Base-by-base conservation (phyloP, 2,113 vertebrate genomes). In the Tiliqua scincoides region DNA sequence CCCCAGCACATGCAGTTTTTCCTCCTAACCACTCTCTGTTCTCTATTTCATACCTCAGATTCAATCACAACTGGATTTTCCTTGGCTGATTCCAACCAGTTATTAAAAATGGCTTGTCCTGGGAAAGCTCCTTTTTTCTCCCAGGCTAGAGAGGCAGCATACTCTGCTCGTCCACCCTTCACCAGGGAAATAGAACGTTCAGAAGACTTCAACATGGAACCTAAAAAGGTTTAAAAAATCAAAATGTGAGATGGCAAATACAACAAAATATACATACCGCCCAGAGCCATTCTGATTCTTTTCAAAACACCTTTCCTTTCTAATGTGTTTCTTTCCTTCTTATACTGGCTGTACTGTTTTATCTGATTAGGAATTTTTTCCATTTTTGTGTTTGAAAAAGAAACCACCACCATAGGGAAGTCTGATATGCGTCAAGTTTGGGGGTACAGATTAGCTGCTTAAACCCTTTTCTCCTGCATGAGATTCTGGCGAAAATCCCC, bases 71-170 rank as follows among this genome's bases (percentile, higher is more conserved):
- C 80, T 0, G 98, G 99, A 89, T 98, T 98, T 30, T 99, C 98
- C 25, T 97, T 97, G 21, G 97, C 94, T 3, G 98, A 98, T 74
- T 96, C 95, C 59, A 97, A 86, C 98, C 99, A 99, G 72, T 98
- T 85, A 70, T 82, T 94, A 93, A 96, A 98, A 40, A 92, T 74
- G 0, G 3, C 88, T 10, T 92, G 80, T 12, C 93, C 92, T 0
- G 98, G 97, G 82, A 96, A 85, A 1, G 94, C 43, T 0, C 92
- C 95, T 25, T 97, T 95, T 85, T 95, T 97, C 85, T 98, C 96
- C 97, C 97, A 98, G 2, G 96, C 97, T 90, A 99, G 92, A 83
- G 97, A 96, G 8, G 97, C 97, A 0, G 97, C 95, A 14, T 96
- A 97, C 57, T 96, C 94, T 43, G 95, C 61, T 79, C 95, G 95